A percentile compares a stretch with the other conserved stretches of the same genome.
Conservation (phyloP, 2,113 vertebrate species). For the Sceloporus undulatus region DNA sequence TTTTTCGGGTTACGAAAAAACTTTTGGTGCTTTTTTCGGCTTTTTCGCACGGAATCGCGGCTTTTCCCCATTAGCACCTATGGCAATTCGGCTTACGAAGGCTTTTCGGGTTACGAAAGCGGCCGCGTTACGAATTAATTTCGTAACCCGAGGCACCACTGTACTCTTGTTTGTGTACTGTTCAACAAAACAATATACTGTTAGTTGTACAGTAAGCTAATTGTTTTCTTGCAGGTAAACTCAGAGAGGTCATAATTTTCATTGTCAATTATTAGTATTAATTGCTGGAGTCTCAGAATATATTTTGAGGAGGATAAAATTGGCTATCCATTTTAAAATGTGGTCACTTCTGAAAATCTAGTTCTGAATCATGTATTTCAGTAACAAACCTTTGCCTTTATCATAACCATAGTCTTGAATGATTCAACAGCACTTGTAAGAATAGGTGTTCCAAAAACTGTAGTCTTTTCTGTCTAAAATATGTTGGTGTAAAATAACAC, state of each 20-base stretch:
- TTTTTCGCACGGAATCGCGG: too few relatives aligned
- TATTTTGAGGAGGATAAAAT: neutral
- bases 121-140: too few relatives aligned
- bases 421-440: too few relatives aligned
- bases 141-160: too few relatives aligned
- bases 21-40: too few relatives aligned
- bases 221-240: conserved; percentile 4
- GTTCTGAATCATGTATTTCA: neutral
- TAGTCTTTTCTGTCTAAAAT: neutral
- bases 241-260: neutral
- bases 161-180: neutral
- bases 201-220: conserved; percentile 4
- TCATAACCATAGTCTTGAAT: too few relatives aligned
- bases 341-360: neutral
- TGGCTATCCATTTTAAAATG: neutral
- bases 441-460: neutral
- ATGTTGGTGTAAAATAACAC: neutral
- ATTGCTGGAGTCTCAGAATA: neutral
- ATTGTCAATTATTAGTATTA: neutral
- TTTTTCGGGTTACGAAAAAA: too few relatives aligned
- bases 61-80: too few relatives aligned
- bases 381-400: neutral
- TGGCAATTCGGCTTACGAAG: too few relatives aligned
- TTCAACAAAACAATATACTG: conserved; percentile 41
- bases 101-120: too few relatives aligned